Percentiles rank a stretch among this genome's conserved stretches.
Conservation (phyloP, 2,113 vertebrate species). For the Hipposideros armiger region DNA sequence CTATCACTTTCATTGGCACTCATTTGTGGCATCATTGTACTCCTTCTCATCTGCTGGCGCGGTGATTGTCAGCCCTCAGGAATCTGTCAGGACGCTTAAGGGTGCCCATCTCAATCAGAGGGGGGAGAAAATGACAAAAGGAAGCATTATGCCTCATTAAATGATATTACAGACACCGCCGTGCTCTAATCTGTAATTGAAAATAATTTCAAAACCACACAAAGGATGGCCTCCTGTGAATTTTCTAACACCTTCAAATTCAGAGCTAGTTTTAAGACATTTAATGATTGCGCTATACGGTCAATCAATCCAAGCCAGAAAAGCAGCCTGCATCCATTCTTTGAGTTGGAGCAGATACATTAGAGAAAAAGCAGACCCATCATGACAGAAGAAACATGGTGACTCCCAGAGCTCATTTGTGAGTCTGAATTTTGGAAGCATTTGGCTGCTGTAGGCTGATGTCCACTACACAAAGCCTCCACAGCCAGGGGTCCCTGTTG, state of each 20-base stretch:
- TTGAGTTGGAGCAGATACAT: neutral
- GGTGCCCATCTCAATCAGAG: constrained; percentile 68
- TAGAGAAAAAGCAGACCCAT: constrained; percentile 7
- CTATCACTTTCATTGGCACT: constrained; percentile 65
- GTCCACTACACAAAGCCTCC: neutral
- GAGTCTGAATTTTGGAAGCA: neutral
- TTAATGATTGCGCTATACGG: constrained; percentile 73
- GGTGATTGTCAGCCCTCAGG: constrained; percentile 51
- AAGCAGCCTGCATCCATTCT: neutral
- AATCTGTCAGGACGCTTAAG: constrained; percentile 63
- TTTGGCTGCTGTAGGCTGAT: neutral
- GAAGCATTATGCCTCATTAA: constrained; percentile 81
- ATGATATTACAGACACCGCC: constrained; percentile 58
- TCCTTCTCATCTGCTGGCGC: constrained; percentile 55
- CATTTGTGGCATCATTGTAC: constrained; percentile 33
- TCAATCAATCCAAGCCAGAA: neutral
- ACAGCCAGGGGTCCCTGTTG: neutral
- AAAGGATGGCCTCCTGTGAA: constrained; percentile 69
- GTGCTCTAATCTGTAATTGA: constrained; percentile 75
- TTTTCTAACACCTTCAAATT: constrained; percentile 79
- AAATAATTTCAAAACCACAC: constrained; percentile 81
- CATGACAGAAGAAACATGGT: neutral
- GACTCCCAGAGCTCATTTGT: neutral
- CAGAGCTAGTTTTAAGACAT: constrained; percentile 60
- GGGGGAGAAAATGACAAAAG: constrained; percentile 66